Evolutionary conservation across 2,113 vertebrate genomes (phyloP), one percentile per base, ranked within the genome.

Genomic region (Catagonus wagneri): DNA sequence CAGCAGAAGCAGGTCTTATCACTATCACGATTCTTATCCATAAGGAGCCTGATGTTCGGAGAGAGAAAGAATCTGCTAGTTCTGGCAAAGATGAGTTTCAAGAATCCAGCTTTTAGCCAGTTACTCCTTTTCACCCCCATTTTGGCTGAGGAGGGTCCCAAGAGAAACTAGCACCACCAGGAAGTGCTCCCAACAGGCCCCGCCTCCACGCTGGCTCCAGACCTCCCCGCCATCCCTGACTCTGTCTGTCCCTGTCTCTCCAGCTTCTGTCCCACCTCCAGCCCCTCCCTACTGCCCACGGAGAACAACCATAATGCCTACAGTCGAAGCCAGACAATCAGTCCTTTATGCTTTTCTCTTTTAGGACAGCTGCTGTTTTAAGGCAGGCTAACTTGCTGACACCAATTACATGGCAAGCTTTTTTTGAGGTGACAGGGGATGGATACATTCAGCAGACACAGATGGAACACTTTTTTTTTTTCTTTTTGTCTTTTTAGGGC

Each of bases 281-380:
- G 15, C 20, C n/a, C n/a, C 13, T 61, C 44, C 6, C 50, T 34
- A 23, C 34, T 0, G 0, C 63, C 32, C 54, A 2, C 13, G n/a
- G 1, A 13, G 36, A 29, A 50, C 13, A 66, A 4, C 71, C 16
- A 0, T 22, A 50, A 54, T 1, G 3, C 14, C n/a, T 22, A 32
- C 0, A 1, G 25, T 22, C 4, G 0, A 11, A 2, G 8, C 20
- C n/a, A 7, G 63, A 78, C 36, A 54, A 32, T 44, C 6, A 50
- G 32, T 36, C 7, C 56, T n/a, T 25, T 58, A 16, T 29, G 61
- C 29, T 79, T 60, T 29, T 54, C 36, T 52, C 13, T 66, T 52
- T 39, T 5, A 71, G 3, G 15, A 16, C 22, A 34, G 61, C 23
- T 83, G 39, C 44, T 54, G 0, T 19, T 61, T 58, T 75, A 65